Evolutionary conservation across 2,888 invertebrate species (phyloP), one percentile per base, ranked within the genome.

Genomic region (Tenthredo livida): DNA sequence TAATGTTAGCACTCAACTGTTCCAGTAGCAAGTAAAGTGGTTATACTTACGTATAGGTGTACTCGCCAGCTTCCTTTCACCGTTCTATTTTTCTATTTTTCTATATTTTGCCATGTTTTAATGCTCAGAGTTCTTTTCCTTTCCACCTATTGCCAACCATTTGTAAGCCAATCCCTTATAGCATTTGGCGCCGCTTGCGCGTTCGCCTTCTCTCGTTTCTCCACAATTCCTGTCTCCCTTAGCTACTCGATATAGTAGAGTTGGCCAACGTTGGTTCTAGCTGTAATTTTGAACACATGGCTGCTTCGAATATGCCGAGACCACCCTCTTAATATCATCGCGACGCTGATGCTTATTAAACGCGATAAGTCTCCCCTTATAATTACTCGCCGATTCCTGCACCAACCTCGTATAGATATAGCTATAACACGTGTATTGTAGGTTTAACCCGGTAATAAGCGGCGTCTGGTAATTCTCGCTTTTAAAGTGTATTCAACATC

Each of bases 341-440:
- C 33, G 25, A 80, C 61, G 58, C 37, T 58, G 80, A 29, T 29
- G 80, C 58, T 80, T 80, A 61, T 80, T 61, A 80, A 80, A 80
- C 80, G 65, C 80, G 80, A 80, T 65, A 80, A 80, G 80, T 80
- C 80, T 65, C 80, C 61, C 61, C 61, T 80, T 43, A 33, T 40
- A 58, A 80, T 80, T 61, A 61, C 25, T 61, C 61, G 61, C 80
- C 25, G 80, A 65, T 77, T 54, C 33, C 54, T 67, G 17, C 67
- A 17, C 29, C 17, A 7, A 67, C 33, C 12, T 67, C 15, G n/a
- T n/a, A n/a, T 67, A 33, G 33, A 33, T 73, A 29, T 50, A 5
- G 17, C 47, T 33, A n/a, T 54, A 43, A 73, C 40, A 17, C 33
- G 17, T 50, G 17, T 43, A 47, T 25, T 25, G 43, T 43, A 21